Evolutionary conservation across 2,888 invertebrate genomes (phyloP), one percentile per base, ranked within the genome.

Genomic region (Operophtera brumata): DNA sequence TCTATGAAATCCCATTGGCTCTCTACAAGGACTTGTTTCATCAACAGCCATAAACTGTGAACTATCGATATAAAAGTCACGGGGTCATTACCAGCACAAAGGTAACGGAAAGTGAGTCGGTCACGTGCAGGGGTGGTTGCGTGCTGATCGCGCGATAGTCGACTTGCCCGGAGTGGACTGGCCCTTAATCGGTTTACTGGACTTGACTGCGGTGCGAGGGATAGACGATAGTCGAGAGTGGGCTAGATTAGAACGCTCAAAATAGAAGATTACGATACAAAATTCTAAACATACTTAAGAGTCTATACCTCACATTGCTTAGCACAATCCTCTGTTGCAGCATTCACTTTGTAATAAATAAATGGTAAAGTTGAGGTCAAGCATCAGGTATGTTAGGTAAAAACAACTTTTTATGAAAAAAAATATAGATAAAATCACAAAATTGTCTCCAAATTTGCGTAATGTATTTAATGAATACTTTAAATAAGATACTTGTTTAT

Each of bases 121-220:
- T 75, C 78, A 73, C 77, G 78, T 75, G 77, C 57, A 50, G 53
- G 53, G 56, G 55, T 61, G 62, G 57, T 84, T 76, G 84, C 84
- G 86, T 84, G 86, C 73, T 70, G 85, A 84, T 86, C 76, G 74
- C 70, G 73, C 81, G 86, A 86, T 85, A 47, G 26, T 41, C 13
- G 28, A 84, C 74, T 71, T 66, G 67, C 75, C 75, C 70, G 63
- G 53, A 59, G 67, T 75, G 76, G 77, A 70, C 77, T 73, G 71
- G 69, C 69, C 75, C 77, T 78, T 86, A 87, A 86, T 87, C 87
- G 86, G 84, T 87, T 86, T 86, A 86, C 83, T 80, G 77, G 77
- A 77, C 78, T 77, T 73, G 70, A 70, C 66, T 71, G 70, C 70
- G 46, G 66, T 73, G 2, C 47, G 64, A 45, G 52, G 48, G 34